Conservation (phyloP, 2,797 vertebrate species). For the Acanthurus leucopareius region DNA sequence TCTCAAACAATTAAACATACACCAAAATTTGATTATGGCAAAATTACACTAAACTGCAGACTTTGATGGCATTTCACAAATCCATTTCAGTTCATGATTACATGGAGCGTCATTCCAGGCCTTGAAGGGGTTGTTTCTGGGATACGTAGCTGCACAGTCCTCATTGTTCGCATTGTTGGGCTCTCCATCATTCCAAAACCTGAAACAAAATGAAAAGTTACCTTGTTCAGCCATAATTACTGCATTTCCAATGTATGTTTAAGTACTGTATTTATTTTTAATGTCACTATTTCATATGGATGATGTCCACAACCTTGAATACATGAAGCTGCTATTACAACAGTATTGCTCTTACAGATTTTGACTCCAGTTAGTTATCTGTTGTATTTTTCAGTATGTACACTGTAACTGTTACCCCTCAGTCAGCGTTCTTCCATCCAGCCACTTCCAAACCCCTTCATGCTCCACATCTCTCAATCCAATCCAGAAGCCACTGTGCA, state of each 20-base stretch:
- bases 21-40: not conserved
- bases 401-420: slow-evolving; percentile 68
- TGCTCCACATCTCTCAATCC: slow-evolving; percentile 74
- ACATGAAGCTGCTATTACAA: not conserved
- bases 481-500: slow-evolving; percentile 69
- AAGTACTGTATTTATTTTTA: not conserved
- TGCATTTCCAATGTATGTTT: not conserved
- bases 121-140: slow-evolving; percentile 61
- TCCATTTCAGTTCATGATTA: slow-evolving; percentile 74
- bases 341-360: not conserved
- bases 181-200: slow-evolving; percentile 77
- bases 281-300: not conserved
- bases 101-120: slow-evolving; percentile 84
- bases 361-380: not conserved
- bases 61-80: slow-evolving; percentile 76
- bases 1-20: slow-evolving; percentile 5
- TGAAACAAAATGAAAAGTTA: slow-evolving; percentile 48
- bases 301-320: not conserved
- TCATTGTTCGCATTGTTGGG: slow-evolving; percentile 66
- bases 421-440: slow-evolving; percentile 66
- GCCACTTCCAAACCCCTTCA: slow-evolving; percentile 82
- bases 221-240: not conserved
- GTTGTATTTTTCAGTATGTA: not conserved
- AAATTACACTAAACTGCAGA: not conserved
- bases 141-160: slow-evolving; percentile 80